These are phyloP conservation scores for Chrosomus eos DNA, from an alignment of 2,797 vertebrate genomes.

Conservation along the genomic window DNA sequence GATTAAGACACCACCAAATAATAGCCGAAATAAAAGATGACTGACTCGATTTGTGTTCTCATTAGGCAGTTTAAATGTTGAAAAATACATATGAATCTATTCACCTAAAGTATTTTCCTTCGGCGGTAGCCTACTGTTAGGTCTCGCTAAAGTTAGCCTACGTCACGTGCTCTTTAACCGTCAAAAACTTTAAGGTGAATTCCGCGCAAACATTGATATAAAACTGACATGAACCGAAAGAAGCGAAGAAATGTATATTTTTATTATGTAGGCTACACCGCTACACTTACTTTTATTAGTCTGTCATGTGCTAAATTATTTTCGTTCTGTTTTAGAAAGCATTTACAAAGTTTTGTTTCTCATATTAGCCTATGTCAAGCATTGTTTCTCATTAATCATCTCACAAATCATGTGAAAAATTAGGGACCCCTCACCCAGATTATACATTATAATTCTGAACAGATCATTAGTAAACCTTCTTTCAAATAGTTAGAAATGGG, in stretches of 20 bases:
- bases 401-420: not conserved
- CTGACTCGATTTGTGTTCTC: not conserved
- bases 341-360: not conserved
- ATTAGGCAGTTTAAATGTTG: not conserved
- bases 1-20: not conserved
- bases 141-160: not conserved
- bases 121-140: not conserved
- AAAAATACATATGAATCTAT: not conserved
- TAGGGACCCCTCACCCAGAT: not conserved
- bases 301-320: not conserved
- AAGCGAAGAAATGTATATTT: not conserved
- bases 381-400: not conserved
- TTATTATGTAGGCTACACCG: not conserved
- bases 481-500: not conserved
- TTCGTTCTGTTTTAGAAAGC: not conserved
- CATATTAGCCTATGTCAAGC: too few species aligned
- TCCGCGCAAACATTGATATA: not conserved
- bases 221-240: not conserved
- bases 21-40: not conserved
- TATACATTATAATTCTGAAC: not conserved
- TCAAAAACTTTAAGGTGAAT: conserved; percentile 2
- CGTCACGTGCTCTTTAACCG: not conserved
- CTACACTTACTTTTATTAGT: not conserved
- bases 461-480: not conserved
- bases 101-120: not conserved